Evolutionary conservation across 1,140 invertebrate genomes (phyloP).

Genomic region (Magallana ariakensis): DNA sequence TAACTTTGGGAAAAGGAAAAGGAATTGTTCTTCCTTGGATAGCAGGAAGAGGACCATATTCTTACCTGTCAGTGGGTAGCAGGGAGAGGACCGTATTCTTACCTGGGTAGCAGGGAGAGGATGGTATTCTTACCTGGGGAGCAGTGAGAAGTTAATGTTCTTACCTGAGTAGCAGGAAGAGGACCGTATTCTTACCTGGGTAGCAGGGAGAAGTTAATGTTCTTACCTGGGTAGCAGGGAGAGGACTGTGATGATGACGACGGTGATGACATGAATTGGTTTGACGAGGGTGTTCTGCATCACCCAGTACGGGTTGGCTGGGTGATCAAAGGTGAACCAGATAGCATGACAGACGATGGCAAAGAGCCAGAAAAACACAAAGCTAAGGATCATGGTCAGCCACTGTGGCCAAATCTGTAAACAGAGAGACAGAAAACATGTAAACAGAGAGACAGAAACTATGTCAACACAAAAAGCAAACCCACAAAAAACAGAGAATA

Average conservation of each 20-base stretch:
- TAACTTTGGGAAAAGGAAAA: too few relatives aligned
- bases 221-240: not conserved
- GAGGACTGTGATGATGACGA: conserved; percentile 81
- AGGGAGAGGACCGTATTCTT: not conserved
- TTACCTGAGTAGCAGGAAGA: conserved; percentile 81
- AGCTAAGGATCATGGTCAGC: conserved; percentile 87
- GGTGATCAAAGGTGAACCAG: conserved; percentile 85
- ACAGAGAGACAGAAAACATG: conserved; percentile 39
- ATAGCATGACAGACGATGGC: conserved; percentile 91
- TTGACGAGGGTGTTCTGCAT: conserved; percentile 88
- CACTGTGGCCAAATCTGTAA: conserved; percentile 93
- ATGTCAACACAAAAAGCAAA: not conserved
- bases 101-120: not conserved
- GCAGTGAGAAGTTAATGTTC: not conserved
- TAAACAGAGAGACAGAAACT: not conserved
- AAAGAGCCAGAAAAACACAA: conserved; percentile 91
- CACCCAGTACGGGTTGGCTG: conserved; percentile 88
- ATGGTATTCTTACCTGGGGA: not conserved
- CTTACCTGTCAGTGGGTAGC: not conserved
- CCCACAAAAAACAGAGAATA: not conserved
- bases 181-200: conserved; percentile 86
- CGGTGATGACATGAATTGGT: conserved; percentile 89
- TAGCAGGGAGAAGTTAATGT: conserved; percentile 80
- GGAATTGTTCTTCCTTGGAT: too few relatives aligned
- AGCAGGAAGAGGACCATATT: too few relatives aligned